phyloP scores from a whole-genome alignment of 2,113 vertebrate species.

The human (Homo sapiens) region DNA sequence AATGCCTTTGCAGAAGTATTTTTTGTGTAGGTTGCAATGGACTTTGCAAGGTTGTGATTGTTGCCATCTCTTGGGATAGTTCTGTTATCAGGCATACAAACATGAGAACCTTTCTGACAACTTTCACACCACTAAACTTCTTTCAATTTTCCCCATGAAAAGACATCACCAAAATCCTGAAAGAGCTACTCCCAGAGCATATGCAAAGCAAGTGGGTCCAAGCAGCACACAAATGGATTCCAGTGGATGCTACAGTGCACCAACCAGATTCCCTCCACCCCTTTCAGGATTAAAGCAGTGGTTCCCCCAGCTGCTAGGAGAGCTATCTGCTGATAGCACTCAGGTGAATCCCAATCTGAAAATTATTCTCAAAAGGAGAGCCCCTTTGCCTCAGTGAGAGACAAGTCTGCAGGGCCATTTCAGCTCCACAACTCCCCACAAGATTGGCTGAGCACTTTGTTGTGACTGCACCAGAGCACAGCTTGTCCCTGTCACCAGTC shows the following conservation, averaged over 20 bases:
- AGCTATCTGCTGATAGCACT: background rate
- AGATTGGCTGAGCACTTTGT: background rate
- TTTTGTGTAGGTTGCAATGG: too few relatives aligned
- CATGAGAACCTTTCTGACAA: too few relatives aligned
- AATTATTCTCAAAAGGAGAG: background rate
- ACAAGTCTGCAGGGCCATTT: background rate
- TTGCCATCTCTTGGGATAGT: too few relatives aligned
- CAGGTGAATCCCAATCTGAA: background rate
- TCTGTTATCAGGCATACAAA: too few relatives aligned
- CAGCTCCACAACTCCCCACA: background rate
- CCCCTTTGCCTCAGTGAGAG: background rate
- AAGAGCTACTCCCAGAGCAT: background rate
- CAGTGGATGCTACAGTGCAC: background rate
- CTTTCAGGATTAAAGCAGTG: background rate
- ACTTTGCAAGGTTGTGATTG: too few relatives aligned
- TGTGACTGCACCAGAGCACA: background rate
- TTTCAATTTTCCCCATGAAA: background rate
- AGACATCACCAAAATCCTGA: background rate
- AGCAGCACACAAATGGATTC: background rate
- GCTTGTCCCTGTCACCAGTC: background rate
- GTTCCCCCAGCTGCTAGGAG: background rate
- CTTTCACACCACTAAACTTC: too few relatives aligned
- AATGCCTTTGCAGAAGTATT: too few relatives aligned
- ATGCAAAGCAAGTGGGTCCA: background rate
- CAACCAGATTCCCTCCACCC: background rate